These are phyloP conservation scores for Plectropomus leopardus DNA, from an alignment of 2,113 vertebrate species.

Conservation along the genomic window DNA sequence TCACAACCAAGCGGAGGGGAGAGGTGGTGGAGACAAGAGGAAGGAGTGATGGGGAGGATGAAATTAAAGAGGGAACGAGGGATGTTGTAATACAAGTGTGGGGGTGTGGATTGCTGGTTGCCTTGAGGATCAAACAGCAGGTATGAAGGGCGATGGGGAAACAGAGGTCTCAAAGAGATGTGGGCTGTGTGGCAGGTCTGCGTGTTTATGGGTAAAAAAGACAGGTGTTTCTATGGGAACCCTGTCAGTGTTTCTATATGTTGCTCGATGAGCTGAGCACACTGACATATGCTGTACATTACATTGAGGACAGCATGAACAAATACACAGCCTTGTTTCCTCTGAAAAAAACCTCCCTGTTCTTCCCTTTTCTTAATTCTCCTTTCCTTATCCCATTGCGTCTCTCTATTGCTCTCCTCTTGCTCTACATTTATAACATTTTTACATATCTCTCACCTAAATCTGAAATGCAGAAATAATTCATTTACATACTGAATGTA, in stretches of 20 bases:
- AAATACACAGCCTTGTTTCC: conserved; percentile 35
- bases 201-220: conserved; percentile 19
- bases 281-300: conserved; percentile 41
- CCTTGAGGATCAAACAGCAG: conserved; percentile 65
- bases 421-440: conserved; percentile 28
- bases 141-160: conserved; percentile 42
- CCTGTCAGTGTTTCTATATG: conserved; percentile 9
- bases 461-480: conserved; percentile 61
- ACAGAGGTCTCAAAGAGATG: conserved; percentile 56
- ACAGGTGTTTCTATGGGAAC: conserved; percentile 65
- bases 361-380: conserved; percentile 17
- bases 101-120: conserved; percentile 49
- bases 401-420: conserved; percentile 15
- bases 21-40: conserved; percentile 13
- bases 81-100: conserved; percentile 56
- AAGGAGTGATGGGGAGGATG: conserved; percentile 26
- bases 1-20: conserved; percentile 52
- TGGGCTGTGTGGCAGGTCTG: conserved; percentile 21
- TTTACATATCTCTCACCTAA: conserved; percentile 41
- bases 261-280: conserved; percentile 9
- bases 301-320: conserved; percentile 30
- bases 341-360: background rate
- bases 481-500: conserved; percentile 68
- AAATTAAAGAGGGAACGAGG: conserved; percentile 57
- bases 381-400: conserved; percentile 6